These are phyloP conservation scores for Phaenicophaeus curvirostris DNA, from an alignment of 2,797 vertebrate genomes.

Conservation along the genomic window DNA sequence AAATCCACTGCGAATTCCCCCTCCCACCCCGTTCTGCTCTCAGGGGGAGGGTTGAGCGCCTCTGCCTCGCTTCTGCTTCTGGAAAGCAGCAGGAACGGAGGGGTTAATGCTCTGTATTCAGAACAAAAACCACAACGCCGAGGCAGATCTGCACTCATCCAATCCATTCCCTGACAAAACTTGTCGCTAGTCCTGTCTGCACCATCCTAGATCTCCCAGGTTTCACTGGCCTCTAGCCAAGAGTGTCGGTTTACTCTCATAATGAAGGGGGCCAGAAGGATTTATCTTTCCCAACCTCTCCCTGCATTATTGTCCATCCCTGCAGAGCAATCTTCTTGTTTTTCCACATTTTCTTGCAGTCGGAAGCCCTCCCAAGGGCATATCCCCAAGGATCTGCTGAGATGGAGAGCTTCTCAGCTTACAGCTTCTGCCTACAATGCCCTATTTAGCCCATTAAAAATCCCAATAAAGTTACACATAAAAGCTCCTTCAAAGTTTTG, in stretches of 20 bases:
- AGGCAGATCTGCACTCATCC: constrained; percentile 31
- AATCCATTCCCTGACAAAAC: constrained; percentile 71
- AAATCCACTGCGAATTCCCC: not conserved
- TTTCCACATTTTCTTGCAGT: constrained; percentile 80
- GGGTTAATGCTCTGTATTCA: constrained; percentile 50
- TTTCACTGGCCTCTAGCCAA: constrained; percentile 73
- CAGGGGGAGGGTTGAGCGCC: not conserved
- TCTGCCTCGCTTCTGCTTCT: not conserved
- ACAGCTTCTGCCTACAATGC: constrained; percentile 59
- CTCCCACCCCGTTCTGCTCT: not conserved
- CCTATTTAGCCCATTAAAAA: constrained; percentile 66
- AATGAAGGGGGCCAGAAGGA: constrained; percentile 71
- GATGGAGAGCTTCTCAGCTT: constrained; percentile 58
- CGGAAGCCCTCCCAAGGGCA: constrained; percentile 71
- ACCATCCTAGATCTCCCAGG: constrained; percentile 66
- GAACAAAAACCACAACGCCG: constrained; percentile 39
- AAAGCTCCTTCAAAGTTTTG: constrained; percentile 64
- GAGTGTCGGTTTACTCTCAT: constrained; percentile 74
- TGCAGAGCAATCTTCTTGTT: constrained; percentile 74
- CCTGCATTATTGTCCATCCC: constrained; percentile 71
- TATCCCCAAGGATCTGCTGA: constrained; percentile 68
- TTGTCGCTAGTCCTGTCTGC: constrained; percentile 70
- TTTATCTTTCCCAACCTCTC: constrained; percentile 73
- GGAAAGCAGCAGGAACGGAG: constrained; percentile 14
- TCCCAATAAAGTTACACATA: constrained; percentile 49